Conservation (phyloP, 2,797 vertebrate species). For the Mormyrops attenuatus region DNA sequence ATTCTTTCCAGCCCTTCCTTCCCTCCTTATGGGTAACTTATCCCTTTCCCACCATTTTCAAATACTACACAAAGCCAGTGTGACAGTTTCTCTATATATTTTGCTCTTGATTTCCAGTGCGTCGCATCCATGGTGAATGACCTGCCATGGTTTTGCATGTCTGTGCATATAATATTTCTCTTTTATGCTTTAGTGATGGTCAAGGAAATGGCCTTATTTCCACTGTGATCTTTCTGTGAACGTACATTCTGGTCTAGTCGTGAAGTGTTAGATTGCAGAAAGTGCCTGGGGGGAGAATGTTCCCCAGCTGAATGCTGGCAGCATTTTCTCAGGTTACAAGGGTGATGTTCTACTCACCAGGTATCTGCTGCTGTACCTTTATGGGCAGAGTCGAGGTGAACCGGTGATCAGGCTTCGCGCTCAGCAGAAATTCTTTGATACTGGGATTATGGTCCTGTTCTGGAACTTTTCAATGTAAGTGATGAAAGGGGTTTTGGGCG, state of each 20-base stretch:
- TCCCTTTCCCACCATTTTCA: neutral
- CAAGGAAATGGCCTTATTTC: neutral
- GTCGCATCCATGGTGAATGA: neutral
- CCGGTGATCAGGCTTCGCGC: neutral
- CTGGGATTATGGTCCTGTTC: neutral
- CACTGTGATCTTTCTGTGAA: neutral
- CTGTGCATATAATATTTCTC: neutral
- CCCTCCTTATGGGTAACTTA: neutral
- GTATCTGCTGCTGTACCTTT: neutral
- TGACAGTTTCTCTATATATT: neutral
- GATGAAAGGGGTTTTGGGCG: neutral
- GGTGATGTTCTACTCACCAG: neutral
- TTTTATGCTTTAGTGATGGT: neutral
- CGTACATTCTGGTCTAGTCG: neutral
- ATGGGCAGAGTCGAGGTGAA: neutral
- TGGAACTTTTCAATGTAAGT: neutral
- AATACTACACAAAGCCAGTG: neutral
- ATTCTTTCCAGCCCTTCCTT: neutral
- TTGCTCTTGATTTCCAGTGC: neutral
- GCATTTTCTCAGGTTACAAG: neutral
- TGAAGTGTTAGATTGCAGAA: neutral
- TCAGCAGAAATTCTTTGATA: conserved; percentile 3
- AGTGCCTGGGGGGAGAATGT: neutral
- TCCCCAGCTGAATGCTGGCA: neutral
- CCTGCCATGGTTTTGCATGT: neutral